These are phyloP conservation scores for Agrenia bidenticulata DNA, from an alignment of 2,888 invertebrate genomes.

Conservation along the genomic window DNA sequence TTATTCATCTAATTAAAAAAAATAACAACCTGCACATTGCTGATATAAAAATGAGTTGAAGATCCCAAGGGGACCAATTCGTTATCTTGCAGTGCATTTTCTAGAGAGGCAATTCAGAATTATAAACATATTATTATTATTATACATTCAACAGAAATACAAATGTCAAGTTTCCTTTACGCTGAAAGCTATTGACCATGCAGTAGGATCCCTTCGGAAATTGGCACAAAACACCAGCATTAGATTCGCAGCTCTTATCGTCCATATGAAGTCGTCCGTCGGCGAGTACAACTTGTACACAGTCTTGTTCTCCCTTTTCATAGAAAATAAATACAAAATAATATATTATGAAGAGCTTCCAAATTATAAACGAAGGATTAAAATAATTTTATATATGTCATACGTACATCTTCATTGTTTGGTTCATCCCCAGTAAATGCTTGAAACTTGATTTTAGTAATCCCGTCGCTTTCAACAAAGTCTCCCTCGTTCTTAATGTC, in stretches of 20 bases:
- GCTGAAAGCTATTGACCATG: neutral
- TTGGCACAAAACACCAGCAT: neutral
- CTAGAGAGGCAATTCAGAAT: too few relatives aligned
- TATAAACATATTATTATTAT: too few relatives aligned
- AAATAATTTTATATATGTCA: neutral
- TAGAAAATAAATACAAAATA: too few relatives aligned
- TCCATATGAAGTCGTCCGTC: neutral
- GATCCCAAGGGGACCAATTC: too few relatives aligned
- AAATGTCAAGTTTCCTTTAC: too few relatives aligned
- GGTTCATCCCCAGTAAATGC: neutral
- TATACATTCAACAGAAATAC: too few relatives aligned
- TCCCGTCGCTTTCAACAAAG: slow-evolving; percentile 4
- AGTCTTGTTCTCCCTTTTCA: neutral
- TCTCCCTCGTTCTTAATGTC: slow-evolving; percentile 3
- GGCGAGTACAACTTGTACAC: neutral
- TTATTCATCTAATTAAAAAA: too few relatives aligned
- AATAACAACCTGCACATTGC: too few relatives aligned
- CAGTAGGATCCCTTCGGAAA: neutral
- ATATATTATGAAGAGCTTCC: neutral
- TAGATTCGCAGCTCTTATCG: neutral
- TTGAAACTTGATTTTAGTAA: slow-evolving; percentile 2
- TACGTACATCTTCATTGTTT: neutral
- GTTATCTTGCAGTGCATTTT: too few relatives aligned
- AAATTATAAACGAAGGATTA: neutral
- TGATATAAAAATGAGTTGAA: too few relatives aligned